Evolutionary conservation across 2,797 vertebrate species (phyloP).

Genomic region (Pangasius krempfi): DNA sequence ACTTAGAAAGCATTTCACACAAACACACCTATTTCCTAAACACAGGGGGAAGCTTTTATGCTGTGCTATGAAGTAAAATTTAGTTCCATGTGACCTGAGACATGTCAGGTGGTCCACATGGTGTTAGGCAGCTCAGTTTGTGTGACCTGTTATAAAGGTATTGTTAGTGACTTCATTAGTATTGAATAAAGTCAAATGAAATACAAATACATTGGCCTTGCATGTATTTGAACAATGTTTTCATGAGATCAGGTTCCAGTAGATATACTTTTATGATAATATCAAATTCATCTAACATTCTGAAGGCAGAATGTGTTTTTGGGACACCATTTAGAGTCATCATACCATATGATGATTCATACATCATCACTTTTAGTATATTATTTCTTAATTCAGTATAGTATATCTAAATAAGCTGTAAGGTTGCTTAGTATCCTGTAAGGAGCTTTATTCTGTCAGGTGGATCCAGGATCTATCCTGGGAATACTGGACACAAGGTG

Average conservation of each 20-base stretch:
- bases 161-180: neutral
- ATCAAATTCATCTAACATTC: neutral
- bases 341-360: neutral
- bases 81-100: neutral
- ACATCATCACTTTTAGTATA: neutral
- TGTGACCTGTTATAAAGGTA: neutral
- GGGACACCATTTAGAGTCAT: too few relatives aligned
- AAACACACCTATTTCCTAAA: conserved; percentile 13
- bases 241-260: neutral
- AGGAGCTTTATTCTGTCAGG: neutral
- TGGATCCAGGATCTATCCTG: neutral
- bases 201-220: neutral
- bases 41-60: neutral
- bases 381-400: neutral
- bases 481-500: neutral
- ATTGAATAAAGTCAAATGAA: neutral
- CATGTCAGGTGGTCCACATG: neutral
- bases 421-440: neutral
- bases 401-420: neutral
- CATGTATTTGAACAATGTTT: neutral
- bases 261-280: neutral
- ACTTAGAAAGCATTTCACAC: neutral
- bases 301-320: neutral
- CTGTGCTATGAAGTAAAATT: neutral
- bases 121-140: neutral